Conservation (phyloP, 1,140 invertebrate species). For the Bombus superbus region DNA sequence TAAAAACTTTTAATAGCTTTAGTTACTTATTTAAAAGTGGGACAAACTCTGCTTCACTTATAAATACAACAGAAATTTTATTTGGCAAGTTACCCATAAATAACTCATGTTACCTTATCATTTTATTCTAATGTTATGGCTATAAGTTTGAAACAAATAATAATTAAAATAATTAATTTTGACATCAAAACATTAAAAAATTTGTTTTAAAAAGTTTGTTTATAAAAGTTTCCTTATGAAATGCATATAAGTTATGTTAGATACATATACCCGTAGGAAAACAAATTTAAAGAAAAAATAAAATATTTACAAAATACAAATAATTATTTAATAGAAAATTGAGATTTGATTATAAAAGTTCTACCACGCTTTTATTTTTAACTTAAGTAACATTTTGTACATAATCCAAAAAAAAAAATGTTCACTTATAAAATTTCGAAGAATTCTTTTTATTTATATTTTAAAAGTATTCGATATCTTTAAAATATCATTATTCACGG, state of each 20-base stretch:
- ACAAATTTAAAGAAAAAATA: background rate
- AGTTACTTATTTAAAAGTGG: conserved; percentile 10
- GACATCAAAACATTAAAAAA: background rate
- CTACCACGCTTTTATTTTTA: background rate
- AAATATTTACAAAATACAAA: background rate
- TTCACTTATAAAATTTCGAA: background rate
- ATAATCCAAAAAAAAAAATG: background rate
- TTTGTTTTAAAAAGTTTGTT: background rate
- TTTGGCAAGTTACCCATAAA: background rate
- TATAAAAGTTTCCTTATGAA: background rate
- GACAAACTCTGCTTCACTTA: conserved; percentile 3
- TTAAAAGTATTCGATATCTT: background rate
- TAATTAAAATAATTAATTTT: background rate
- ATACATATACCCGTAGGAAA: background rate
- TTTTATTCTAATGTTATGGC: background rate
- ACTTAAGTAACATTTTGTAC: background rate
- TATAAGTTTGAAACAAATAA: background rate
- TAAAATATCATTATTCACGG: conserved; percentile 6
- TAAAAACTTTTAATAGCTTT: background rate
- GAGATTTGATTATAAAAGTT: conserved; percentile 7
- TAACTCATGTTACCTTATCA: background rate
- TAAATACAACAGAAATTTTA: conserved; percentile 22
- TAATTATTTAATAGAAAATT: conserved; percentile 30
- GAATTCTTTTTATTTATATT: background rate
- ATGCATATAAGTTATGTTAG: background rate